Conservation (phyloP, 2,888 invertebrate genomes). For the Lasioglossum zephyrum region DNA sequence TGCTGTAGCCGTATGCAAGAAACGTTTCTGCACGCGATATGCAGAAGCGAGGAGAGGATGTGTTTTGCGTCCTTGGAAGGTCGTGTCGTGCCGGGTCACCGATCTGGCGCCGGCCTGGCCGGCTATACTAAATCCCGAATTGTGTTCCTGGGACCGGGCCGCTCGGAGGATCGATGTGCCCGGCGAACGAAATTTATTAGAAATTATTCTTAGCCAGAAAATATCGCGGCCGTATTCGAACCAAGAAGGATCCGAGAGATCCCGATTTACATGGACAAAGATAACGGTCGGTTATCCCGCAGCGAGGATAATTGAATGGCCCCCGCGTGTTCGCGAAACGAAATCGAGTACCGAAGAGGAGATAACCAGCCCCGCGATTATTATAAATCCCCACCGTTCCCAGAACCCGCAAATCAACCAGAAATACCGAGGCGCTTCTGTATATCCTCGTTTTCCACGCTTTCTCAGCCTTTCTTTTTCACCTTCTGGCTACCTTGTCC, state of each 20-base stretch:
- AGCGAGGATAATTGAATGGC: constrained; percentile 60
- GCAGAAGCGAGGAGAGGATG: constrained; percentile 54
- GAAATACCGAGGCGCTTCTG: constrained; percentile 24
- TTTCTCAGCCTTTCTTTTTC: neutral
- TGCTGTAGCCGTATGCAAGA: constrained; percentile 31
- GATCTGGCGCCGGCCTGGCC: constrained; percentile 70
- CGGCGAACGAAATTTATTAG: constrained; percentile 57
- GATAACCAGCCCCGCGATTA: constrained; percentile 38
- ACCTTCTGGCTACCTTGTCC: neutral
- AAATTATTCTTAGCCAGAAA: constrained; percentile 58
- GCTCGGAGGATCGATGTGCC: constrained; percentile 49
- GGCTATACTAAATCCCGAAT: constrained; percentile 67
- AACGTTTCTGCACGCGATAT: constrained; percentile 62
- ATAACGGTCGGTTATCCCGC: constrained; percentile 60
- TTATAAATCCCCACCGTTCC: constrained; percentile 40
- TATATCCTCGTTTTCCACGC: neutral
- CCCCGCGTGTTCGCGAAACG: constrained; percentile 43
- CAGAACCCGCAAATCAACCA: constrained; percentile 19
- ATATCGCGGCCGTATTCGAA: constrained; percentile 23
- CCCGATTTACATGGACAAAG: constrained; percentile 31
- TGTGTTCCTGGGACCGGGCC: constrained; percentile 57
- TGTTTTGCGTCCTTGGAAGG: constrained; percentile 79
- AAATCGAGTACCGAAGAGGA: constrained; percentile 45
- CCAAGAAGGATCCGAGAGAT: neutral
- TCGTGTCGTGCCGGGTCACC: constrained; percentile 74